Evolutionary conservation across 2,797 vertebrate species (phyloP).

Genomic region (Pangasius macronema): DNA sequence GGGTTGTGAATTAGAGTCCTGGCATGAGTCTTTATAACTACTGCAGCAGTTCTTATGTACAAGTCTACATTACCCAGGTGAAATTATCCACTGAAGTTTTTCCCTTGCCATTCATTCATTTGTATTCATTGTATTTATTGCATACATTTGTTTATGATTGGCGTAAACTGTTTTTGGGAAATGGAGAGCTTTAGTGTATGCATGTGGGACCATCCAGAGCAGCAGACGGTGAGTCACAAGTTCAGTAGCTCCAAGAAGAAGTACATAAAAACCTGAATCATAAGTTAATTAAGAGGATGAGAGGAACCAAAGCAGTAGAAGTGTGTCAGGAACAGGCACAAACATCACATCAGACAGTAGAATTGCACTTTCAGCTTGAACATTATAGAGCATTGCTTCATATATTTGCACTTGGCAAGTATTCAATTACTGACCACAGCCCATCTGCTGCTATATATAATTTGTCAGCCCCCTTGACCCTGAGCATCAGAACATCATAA

Average conservation of each 20-base stretch:
- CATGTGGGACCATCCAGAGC: no score
- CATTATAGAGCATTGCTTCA: not conserved
- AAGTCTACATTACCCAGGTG: no score
- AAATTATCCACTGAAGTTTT: no score
- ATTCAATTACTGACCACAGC: not conserved
- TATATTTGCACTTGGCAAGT: not conserved
- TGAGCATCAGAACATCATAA: not conserved
- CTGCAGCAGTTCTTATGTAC: no score
- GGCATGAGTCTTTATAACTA: no score
- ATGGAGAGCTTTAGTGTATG: no score
- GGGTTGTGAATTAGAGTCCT: no score
- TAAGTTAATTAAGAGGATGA: not conserved
- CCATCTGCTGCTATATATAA: not conserved
- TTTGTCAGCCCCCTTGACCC: not conserved
- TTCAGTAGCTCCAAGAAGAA: not conserved
- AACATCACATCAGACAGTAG: not conserved
- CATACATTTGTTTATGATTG: no score
- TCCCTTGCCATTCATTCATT: no score
- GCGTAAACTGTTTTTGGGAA: no score
- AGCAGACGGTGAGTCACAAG: no score
- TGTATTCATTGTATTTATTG: no score
- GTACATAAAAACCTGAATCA: not conserved
- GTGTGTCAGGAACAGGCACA: not conserved
- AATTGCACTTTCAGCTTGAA: not conserved
- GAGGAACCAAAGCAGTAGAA: not conserved